Percentiles rank a stretch among this genome's conserved stretches.
phyloP scores from a whole-genome alignment of 1,140 invertebrate species.

The Subanguina moxae region DNA sequence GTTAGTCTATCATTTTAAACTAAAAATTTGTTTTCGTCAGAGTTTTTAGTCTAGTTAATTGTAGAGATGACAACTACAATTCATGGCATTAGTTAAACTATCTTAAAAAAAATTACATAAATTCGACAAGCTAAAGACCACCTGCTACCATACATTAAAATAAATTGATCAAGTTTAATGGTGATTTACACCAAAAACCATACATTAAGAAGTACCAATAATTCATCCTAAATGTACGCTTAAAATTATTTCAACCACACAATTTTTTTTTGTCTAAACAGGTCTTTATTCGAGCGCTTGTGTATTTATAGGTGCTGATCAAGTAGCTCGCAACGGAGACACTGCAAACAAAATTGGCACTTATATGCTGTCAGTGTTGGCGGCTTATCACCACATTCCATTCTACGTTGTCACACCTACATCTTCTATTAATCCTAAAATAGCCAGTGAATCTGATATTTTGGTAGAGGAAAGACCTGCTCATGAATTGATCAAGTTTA shows the following conservation, averaged over 20 bases:
- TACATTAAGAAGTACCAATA: neutral
- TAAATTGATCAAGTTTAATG: conserved; percentile 83
- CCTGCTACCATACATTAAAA: too few relatives aligned
- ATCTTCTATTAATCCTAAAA: conserved; percentile 81
- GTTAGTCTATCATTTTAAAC: conserved; percentile 46
- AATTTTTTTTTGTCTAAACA: too few relatives aligned
- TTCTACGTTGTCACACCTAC: conserved; percentile 91
- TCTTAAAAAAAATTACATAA: too few relatives aligned
- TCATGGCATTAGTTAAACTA: too few relatives aligned
- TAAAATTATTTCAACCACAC: too few relatives aligned
- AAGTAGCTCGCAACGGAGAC: conserved; percentile 89
- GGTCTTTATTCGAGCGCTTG: too few relatives aligned
- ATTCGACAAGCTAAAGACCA: too few relatives aligned
- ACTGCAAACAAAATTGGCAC: conserved; percentile 99
- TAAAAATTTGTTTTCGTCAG: too few relatives aligned
- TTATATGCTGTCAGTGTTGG: conserved; percentile 86
- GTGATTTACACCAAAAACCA: conserved; percentile 60
- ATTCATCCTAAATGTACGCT: too few relatives aligned
- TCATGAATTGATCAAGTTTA: conserved; percentile 81
- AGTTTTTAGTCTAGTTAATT: too few relatives aligned
- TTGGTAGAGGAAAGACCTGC: conserved; percentile 86
- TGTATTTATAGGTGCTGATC: conserved; percentile 77
- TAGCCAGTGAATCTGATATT: conserved; percentile 77
- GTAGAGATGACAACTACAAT: too few relatives aligned
- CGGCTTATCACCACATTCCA: conserved; percentile 82